phyloP scores from a whole-genome alignment of 2,797 vertebrate species.

The Neosilurus hyrtlii region DNA sequence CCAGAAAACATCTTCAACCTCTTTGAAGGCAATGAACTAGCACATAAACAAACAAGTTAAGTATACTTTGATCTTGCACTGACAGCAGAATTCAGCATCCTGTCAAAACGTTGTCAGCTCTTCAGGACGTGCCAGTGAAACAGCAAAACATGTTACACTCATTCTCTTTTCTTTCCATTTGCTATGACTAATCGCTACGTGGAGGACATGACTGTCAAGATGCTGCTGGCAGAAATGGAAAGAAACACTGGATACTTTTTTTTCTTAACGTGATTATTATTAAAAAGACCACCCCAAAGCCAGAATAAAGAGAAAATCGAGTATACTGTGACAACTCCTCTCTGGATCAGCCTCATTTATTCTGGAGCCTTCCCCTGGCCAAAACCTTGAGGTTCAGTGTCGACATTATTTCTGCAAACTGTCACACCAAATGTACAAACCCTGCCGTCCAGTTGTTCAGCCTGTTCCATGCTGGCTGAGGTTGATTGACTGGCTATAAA shows the following conservation, averaged over 20 bases:
- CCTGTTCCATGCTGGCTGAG: slow-evolving; percentile 50
- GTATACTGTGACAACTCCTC: slow-evolving; percentile 60
- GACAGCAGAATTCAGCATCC: neutral
- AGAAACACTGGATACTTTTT: slow-evolving; percentile 55
- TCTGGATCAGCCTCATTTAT: slow-evolving; percentile 55
- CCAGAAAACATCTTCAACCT: neutral
- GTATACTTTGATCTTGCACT: neutral
- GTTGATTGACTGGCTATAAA: slow-evolving; percentile 55
- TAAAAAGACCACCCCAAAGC: slow-evolving; percentile 65
- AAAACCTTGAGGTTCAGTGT: slow-evolving; percentile 35
- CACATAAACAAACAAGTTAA: neutral
- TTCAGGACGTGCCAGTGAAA: slow-evolving; percentile 61
- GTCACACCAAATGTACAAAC: slow-evolving; percentile 54
- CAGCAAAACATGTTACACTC: slow-evolving; percentile 53
- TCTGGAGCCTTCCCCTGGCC: slow-evolving; percentile 55
- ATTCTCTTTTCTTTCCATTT: slow-evolving; percentile 83
- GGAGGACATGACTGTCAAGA: slow-evolving; percentile 65
- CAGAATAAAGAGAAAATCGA: slow-evolving; percentile 53
- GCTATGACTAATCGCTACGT: slow-evolving; percentile 76
- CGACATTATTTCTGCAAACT: slow-evolving; percentile 57
- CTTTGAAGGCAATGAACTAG: neutral
- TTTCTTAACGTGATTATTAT: slow-evolving; percentile 11
- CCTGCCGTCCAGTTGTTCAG: slow-evolving; percentile 47
- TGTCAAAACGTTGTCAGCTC: neutral
- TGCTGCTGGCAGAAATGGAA: slow-evolving; percentile 67